A percentile compares a stretch with the other conserved stretches of the same genome.
Evolutionary conservation across 2,113 vertebrate species (phyloP).

Genomic region (Dermatemys mawii): DNA sequence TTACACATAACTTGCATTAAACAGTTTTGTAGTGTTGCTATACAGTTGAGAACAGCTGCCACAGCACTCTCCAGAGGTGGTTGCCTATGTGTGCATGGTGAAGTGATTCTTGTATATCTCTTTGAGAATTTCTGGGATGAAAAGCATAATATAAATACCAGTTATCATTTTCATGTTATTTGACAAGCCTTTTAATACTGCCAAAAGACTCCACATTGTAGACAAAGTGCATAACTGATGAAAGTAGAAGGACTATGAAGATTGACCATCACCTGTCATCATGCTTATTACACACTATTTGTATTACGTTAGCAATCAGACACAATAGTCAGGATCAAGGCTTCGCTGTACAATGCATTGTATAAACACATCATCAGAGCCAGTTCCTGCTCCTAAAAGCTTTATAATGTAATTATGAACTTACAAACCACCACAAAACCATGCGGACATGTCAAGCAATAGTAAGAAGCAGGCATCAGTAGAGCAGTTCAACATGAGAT

Average conservation of each 20-base stretch:
- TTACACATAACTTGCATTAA: neutral
- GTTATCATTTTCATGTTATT: neutral
- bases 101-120: neutral
- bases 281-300: neutral
- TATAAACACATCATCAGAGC: neutral
- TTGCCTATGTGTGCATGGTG: rapidly evolving
- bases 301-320: neutral
- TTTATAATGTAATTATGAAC: slow-evolving; percentile 1
- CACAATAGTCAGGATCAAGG: neutral
- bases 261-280: neutral
- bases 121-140: neutral
- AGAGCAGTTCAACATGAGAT: neutral
- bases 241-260: neutral
- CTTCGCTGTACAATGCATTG: slow-evolving; percentile 21
- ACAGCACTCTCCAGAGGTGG: neutral
- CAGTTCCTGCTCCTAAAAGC: neutral
- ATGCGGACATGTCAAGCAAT: neutral
- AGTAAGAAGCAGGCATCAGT: neutral
- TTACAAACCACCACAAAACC: slow-evolving; percentile 8
- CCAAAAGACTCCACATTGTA: neutral
- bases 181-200: neutral
- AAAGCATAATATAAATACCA: neutral
- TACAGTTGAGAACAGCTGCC: slow-evolving; percentile 19
- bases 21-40: neutral
- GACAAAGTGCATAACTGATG: neutral